phyloP scores from a whole-genome alignment of 2,888 invertebrate genomes.

The Clepsis dumicolana region DNA sequence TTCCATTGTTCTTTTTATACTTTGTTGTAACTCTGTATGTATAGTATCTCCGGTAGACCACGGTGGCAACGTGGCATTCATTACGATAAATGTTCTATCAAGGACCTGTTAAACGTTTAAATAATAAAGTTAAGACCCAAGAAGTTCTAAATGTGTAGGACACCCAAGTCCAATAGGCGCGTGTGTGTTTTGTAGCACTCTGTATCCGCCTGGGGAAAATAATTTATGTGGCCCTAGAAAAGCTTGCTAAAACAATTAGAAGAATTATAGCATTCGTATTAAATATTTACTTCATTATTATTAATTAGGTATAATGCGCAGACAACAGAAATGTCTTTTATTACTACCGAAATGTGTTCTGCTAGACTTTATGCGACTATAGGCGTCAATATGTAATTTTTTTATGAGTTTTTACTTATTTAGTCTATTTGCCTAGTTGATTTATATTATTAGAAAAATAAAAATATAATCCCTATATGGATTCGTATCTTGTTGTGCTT shows the following conservation, averaged over 20 bases:
- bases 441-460: conserved; percentile 16
- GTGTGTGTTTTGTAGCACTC: conserved; percentile 5
- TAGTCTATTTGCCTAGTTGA: conserved; percentile 29
- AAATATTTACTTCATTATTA: conserved; percentile 21
- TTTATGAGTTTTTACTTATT: conserved; percentile 3
- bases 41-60: neutral
- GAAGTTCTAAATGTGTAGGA: neutral
- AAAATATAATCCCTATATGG: conserved; percentile 7
- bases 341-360: conserved; percentile 44
- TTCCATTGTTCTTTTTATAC: neutral
- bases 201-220: conserved; percentile 5
- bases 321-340: conserved; percentile 40
- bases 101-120: neutral
- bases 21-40: no score
- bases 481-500: conserved; percentile 27
- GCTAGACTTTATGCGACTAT: conserved; percentile 36
- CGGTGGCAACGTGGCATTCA: neutral
- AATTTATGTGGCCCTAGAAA: neutral
- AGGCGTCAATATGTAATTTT: conserved; percentile 20
- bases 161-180: conserved; percentile 7
- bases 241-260: conserved; percentile 13
- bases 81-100: neutral
- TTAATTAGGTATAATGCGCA: conserved; percentile 25
- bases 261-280: conserved; percentile 9
- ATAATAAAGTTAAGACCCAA: neutral